These are phyloP conservation scores for Oceanites oceanicus DNA, from an alignment of 2,113 vertebrate genomes.

Conservation along the genomic window DNA sequence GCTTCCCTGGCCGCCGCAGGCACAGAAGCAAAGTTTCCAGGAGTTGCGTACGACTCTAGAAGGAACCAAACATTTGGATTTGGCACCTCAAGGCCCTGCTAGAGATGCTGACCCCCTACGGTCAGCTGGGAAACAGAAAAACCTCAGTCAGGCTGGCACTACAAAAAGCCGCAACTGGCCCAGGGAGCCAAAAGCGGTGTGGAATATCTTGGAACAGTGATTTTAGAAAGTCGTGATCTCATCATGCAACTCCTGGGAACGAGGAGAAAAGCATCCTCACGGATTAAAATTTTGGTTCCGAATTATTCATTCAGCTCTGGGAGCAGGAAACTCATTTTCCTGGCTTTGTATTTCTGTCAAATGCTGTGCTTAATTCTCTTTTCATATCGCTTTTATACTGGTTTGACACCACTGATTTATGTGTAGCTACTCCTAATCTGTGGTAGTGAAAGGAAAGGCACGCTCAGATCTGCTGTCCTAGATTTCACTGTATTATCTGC, in stretches of 20 bases:
- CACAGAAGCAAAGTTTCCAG: not conserved
- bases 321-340: not conserved
- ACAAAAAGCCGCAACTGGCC: not conserved
- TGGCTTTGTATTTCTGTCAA: not conserved
- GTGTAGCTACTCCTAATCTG: not conserved
- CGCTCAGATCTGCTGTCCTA: not conserved
- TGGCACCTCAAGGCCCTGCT: not conserved
- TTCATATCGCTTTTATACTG: not conserved
- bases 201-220: not conserved
- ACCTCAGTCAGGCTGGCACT: not conserved
- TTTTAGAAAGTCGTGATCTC: conserved; percentile 19
- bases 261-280: not conserved
- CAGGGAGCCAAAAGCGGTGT: not conserved
- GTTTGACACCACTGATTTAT: not conserved
- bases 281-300: not conserved
- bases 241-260: not conserved
- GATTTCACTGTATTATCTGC: not conserved
- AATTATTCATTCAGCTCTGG: not conserved
- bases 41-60: not conserved
- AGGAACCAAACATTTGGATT: not conserved
- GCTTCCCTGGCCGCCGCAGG: not conserved
- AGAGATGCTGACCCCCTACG: not conserved
- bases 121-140: not conserved
- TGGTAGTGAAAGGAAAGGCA: not conserved
- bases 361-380: accelerated